Conservation (phyloP, 2,797 vertebrate genomes). For the Tragelaphus oryx region DNA sequence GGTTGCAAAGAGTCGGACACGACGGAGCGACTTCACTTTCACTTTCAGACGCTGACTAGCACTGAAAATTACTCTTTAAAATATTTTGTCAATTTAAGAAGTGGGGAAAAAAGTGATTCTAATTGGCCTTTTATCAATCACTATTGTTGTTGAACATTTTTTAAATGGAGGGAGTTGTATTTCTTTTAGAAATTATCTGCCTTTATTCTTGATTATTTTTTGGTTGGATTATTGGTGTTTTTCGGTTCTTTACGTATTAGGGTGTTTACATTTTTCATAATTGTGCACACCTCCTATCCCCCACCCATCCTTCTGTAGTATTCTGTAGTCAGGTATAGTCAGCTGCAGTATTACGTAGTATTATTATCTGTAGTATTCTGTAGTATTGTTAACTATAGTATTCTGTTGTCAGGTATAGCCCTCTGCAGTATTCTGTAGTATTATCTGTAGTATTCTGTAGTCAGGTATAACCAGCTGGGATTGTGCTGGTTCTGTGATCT, state of each 20-base stretch:
- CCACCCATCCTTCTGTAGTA: background rate
- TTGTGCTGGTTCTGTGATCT: background rate
- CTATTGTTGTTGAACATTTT: background rate
- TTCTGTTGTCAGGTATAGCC: too few species aligned
- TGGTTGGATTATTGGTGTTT: background rate
- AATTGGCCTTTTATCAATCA: background rate
- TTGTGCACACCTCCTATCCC: background rate
- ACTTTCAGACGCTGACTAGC: background rate
- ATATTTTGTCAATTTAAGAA: slow-evolving; percentile 1
- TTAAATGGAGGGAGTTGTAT: background rate
- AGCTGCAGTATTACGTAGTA: background rate
- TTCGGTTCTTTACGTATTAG: background rate
- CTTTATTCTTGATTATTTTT: slow-evolving; percentile 9
- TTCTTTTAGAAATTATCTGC: background rate
- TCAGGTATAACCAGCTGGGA: background rate
- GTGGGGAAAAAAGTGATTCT: background rate
- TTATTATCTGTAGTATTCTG: background rate
- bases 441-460: background rate
- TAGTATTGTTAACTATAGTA: background rate
- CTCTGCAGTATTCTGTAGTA: background rate
- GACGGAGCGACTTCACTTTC: too few species aligned
- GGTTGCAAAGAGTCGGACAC: too few species aligned
- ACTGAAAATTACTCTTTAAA: background rate
- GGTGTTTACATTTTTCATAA: background rate
- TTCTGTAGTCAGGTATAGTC: background rate